A percentile compares a stretch with the other conserved stretches of the same genome.
These are phyloP conservation scores for Lasioglossum zephyrum DNA, from an alignment of 2,888 invertebrate genomes.

Conservation along the genomic window DNA sequence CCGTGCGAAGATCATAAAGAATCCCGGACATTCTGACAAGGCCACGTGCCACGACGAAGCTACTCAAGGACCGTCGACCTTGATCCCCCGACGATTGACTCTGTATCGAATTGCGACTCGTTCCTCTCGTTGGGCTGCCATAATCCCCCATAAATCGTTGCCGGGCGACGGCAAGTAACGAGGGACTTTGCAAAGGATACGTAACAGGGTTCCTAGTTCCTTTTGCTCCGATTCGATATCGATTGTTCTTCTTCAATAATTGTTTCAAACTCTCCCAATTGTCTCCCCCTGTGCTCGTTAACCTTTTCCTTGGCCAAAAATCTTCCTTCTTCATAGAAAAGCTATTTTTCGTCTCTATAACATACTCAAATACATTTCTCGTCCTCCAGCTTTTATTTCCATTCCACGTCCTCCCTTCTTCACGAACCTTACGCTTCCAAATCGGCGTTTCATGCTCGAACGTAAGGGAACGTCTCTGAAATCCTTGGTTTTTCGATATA, in stretches of 20 bases:
- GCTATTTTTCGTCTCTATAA: not conserved
- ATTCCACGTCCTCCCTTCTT: not conserved
- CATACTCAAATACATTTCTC: not conserved
- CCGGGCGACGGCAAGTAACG: conserved; percentile 55
- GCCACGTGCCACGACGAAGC: conserved; percentile 18
- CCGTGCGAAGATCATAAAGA: conserved; percentile 25
- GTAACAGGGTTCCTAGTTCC: not conserved
- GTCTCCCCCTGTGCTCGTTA: not conserved
- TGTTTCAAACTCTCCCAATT: conserved; percentile 19
- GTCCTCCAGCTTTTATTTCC: not conserved
- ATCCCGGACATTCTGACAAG: not conserved
- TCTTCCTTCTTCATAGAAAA: not conserved
- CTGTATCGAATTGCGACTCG: conserved; percentile 33
- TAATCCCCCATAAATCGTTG: conserved; percentile 61
- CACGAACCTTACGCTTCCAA: not conserved
- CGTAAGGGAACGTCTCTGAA: not conserved
- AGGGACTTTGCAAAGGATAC: conserved; percentile 43
- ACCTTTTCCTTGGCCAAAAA: not conserved
- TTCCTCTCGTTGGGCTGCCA: conserved; percentile 27
- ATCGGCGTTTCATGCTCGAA: not conserved
- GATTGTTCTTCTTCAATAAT: conserved; percentile 14
- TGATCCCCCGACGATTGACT: conserved; percentile 40
- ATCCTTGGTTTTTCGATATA: not conserved
- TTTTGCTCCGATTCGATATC: conserved; percentile 1
- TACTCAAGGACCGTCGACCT: conserved; percentile 34